phyloP scores from a whole-genome alignment of 2,888 invertebrate species.

The Melanotus villosus region DNA sequence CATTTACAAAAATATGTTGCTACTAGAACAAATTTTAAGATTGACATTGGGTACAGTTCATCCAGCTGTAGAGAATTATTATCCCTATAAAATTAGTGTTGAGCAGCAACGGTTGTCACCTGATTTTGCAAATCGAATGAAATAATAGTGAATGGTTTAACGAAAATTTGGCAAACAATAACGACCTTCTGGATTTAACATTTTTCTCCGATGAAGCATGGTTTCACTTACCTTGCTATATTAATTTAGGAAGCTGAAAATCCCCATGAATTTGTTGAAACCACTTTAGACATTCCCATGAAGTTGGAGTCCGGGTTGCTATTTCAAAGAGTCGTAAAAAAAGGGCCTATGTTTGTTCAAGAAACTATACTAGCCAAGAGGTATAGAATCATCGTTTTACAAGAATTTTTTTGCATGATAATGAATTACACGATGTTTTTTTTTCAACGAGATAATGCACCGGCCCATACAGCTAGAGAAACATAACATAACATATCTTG shows the following conservation, averaged over 20 bases:
- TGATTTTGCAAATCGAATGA: not conserved
- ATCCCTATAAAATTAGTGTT: not conserved
- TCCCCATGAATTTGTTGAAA: constrained; percentile 35
- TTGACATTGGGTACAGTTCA: too few relatives aligned
- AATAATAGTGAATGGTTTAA: constrained; percentile 28
- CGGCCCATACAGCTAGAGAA: not conserved
- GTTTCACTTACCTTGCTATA: constrained; percentile 46
- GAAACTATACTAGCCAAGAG: constrained; percentile 32
- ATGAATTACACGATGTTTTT: not conserved
- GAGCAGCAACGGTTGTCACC: not conserved
- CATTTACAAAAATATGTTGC: too few relatives aligned
- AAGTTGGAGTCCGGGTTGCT: constrained; percentile 41
- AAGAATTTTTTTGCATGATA: not conserved
- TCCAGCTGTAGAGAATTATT: too few relatives aligned
- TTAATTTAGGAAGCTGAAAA: constrained; percentile 44
- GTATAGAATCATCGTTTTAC: constrained; percentile 16
- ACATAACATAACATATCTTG: not conserved
- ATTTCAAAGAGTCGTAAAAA: constrained; percentile 33
- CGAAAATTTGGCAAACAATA: constrained; percentile 1
- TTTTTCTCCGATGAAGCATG: constrained; percentile 48
- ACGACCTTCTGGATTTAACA: constrained; percentile 33
- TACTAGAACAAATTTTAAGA: too few relatives aligned
- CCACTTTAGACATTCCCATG: constrained; percentile 33
- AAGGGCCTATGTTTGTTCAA: constrained; percentile 40
- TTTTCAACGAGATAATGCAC: not conserved